A percentile compares a stretch with the other conserved stretches of the same genome.
These are phyloP conservation scores for Tetanocera ferruginea DNA, from an alignment of 2,888 invertebrate species.

Conservation along the genomic window DNA sequence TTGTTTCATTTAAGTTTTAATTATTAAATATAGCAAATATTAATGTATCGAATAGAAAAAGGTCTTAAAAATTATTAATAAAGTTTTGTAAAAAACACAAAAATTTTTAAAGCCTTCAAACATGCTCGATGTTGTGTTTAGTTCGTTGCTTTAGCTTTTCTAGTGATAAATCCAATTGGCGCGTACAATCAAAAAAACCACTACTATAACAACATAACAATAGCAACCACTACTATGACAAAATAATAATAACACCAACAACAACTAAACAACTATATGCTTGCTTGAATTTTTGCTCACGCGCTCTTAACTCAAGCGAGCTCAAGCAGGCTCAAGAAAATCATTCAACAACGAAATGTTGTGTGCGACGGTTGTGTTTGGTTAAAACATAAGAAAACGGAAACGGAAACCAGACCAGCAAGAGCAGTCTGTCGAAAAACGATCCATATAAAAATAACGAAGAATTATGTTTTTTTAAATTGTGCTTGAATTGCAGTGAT, in stretches of 20 bases:
- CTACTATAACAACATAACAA: not conserved
- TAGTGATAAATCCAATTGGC: not conserved
- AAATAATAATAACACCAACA: too few relatives aligned
- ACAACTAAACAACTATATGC: not conserved
- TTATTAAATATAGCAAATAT: too few relatives aligned
- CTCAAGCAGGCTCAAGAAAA: not conserved
- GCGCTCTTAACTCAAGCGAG: not conserved
- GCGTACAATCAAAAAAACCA: not conserved
- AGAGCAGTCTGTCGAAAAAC: not conserved
- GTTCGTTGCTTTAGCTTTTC: not conserved
- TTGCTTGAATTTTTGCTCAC: not conserved
- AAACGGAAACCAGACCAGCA: slow-evolving; percentile 1
- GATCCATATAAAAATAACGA: not conserved
- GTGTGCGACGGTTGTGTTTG: slow-evolving; percentile 14
- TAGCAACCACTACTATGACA: not conserved
- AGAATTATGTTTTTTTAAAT: not conserved
- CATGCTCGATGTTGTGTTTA: slow-evolving; percentile 19
- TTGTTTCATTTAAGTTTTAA: too few relatives aligned
- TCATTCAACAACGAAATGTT: slow-evolving; percentile 18
- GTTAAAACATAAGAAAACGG: not conserved
- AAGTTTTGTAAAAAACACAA: not conserved
- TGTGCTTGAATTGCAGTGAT: not conserved
- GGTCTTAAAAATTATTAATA: too few relatives aligned
- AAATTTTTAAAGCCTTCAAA: not conserved
- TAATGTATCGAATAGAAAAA: too few relatives aligned